Evolutionary conservation across 2,888 invertebrate species (phyloP).

Genomic region (Leptinotarsa peninsularis): DNA sequence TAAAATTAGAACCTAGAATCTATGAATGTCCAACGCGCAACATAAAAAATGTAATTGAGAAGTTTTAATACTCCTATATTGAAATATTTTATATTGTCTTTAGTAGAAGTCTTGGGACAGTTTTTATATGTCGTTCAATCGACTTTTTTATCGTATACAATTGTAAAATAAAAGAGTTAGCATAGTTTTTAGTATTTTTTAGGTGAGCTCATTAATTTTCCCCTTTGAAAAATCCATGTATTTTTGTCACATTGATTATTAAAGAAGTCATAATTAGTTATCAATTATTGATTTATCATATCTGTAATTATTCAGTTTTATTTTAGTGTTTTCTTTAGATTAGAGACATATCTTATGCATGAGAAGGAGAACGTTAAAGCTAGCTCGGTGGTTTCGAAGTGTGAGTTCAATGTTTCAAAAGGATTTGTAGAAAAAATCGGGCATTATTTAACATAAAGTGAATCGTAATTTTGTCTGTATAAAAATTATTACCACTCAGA

Average conservation of each 20-base stretch:
- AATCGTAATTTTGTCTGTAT: constrained; percentile 43
- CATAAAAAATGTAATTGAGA: constrained; percentile 54
- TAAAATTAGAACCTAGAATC: constrained; percentile 44
- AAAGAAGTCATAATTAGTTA: constrained; percentile 33
- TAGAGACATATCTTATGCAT: constrained; percentile 45
- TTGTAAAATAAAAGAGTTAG: constrained; percentile 65
- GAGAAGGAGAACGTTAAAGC: constrained; percentile 32
- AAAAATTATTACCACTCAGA: constrained; percentile 49
- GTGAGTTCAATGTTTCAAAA: constrained; percentile 28
- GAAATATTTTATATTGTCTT: constrained; percentile 63
- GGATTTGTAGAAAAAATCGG: constrained; percentile 19
- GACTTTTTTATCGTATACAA: constrained; percentile 65
- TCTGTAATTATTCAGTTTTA: constrained; percentile 49
- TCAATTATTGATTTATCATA: constrained; percentile 37
- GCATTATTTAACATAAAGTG: constrained; percentile 19
- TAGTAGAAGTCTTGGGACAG: constrained; percentile 63
- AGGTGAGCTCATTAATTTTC: constrained; percentile 52
- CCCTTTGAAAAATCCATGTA: constrained; percentile 48
- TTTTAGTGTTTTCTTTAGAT: constrained; percentile 45
- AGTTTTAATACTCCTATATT: constrained; percentile 59
- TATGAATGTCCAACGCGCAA: constrained; percentile 54
- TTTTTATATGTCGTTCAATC: constrained; percentile 62
- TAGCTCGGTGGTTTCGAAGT: constrained; percentile 31
- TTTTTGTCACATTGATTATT: constrained; percentile 45
- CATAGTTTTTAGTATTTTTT: constrained; percentile 59